These are phyloP conservation scores for Microtus montanus DNA, from an alignment of 2,113 vertebrate genomes.

Conservation along the genomic window DNA sequence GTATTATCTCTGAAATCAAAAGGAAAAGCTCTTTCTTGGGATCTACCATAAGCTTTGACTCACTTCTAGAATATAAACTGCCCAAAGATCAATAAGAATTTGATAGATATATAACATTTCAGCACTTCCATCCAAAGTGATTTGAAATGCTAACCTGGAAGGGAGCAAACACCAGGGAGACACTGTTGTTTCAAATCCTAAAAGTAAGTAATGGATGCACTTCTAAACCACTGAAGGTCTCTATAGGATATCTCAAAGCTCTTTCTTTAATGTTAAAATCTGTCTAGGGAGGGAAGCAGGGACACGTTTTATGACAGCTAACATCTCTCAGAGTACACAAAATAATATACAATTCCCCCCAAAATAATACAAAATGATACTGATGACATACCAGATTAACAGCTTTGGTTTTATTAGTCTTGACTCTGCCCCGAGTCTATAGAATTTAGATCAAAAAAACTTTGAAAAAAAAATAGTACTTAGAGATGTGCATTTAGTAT, in stretches of 20 bases:
- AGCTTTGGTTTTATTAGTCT: not conserved
- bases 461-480: not conserved
- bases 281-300: not conserved
- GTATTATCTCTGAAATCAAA: conserved; percentile 59
- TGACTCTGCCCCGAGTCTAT: not conserved
- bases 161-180: conserved; percentile 73
- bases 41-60: conserved; percentile 57
- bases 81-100: conserved; percentile 57
- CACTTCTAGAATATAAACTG: conserved; percentile 61
- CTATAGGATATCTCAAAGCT: conserved; percentile 75
- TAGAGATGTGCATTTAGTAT: not conserved
- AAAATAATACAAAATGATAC: conserved; percentile 73
- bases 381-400: conserved; percentile 44
- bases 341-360: conserved; percentile 59
- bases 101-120: conserved; percentile 52
- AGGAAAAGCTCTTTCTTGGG: conserved; percentile 57
- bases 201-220: conserved; percentile 39
- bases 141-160: conserved; percentile 73
- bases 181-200: conserved; percentile 46
- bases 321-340: conserved; percentile 50
- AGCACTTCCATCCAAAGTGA: conserved; percentile 49
- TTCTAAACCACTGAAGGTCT: conserved; percentile 58
- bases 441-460: conserved; percentile 19
- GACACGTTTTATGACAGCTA: conserved; percentile 13
- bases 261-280: conserved; percentile 73